phyloP scores from a whole-genome alignment of 2,888 invertebrate species.

The Ennomos erosarius region DNA sequence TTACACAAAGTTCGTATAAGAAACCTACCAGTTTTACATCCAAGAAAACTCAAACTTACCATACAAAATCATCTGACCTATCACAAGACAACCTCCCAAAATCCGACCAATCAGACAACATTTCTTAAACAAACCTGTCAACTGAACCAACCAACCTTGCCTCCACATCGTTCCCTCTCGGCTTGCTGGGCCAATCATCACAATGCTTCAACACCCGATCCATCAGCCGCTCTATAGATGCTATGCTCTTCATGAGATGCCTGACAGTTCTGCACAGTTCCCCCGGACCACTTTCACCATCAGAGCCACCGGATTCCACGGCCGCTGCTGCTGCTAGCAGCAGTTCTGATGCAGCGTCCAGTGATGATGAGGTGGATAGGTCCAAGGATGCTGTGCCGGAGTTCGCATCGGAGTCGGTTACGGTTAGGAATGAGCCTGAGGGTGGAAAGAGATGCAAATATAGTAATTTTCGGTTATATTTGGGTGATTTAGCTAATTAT shows the following conservation, averaged over 20 bases:
- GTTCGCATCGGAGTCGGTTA: conserved; percentile 64
- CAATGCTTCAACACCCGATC: conserved; percentile 72
- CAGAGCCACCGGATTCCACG: conserved; percentile 47
- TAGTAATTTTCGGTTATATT: too few relatives aligned
- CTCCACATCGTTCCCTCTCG: conserved; percentile 51
- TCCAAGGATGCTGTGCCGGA: conserved; percentile 58
- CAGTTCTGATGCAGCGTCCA: conserved; percentile 64
- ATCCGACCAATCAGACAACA: too few relatives aligned
- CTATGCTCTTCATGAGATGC: conserved; percentile 73
- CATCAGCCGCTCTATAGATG: conserved; percentile 77
- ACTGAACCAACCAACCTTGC: conserved; percentile 47
- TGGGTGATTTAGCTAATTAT: too few relatives aligned
- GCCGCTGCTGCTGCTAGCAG: conserved; percentile 63
- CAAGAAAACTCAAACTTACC: too few relatives aligned
- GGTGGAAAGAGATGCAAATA: too few relatives aligned
- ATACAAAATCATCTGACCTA: too few relatives aligned
- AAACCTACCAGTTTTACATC: too few relatives aligned
- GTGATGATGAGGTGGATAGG: conserved; percentile 60
- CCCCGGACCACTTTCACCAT: conserved; percentile 21
- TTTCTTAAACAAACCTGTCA: too few relatives aligned
- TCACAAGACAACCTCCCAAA: too few relatives aligned
- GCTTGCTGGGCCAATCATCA: conserved; percentile 65
- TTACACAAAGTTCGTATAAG: too few relatives aligned
- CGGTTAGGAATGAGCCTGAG: conserved; percentile 44
- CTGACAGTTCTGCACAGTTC: conserved; percentile 54